Percentiles rank a stretch among this genome's conserved stretches.
Evolutionary conservation across 2,113 vertebrate species (phyloP).

Genomic region (Enhydra lutris): DNA sequence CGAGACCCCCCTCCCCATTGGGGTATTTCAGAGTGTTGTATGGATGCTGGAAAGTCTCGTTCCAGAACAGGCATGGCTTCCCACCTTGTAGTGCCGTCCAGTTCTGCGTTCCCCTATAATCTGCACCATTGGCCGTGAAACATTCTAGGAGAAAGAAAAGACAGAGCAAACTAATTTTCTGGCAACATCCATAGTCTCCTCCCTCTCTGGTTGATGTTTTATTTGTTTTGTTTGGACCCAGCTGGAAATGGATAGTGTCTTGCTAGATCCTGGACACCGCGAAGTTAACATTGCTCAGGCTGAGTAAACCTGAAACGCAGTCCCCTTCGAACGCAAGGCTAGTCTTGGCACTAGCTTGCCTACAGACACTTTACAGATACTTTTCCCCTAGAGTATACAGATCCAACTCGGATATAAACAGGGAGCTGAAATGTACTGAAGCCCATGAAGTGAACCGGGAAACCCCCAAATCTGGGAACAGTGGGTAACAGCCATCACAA

Average conservation of each 20-base stretch:
- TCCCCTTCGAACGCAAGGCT: not conserved
- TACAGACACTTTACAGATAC: not conserved
- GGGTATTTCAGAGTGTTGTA: slow-evolving; percentile 97
- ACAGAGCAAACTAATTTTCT: slow-evolving; percentile 59
- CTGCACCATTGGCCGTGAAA: slow-evolving; percentile 95
- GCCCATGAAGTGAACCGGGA: slow-evolving; percentile 34
- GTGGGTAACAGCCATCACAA: slow-evolving; percentile 26
- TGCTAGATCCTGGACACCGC: not conserved
- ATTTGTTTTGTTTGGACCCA: slow-evolving; percentile 60
- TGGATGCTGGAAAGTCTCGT: slow-evolving; percentile 97
- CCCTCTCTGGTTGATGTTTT: slow-evolving; percentile 49
- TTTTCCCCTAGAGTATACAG: slow-evolving; percentile 9
- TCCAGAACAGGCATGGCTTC: slow-evolving; percentile 97
- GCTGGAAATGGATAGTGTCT: slow-evolving; percentile 27
- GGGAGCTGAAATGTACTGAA: not conserved
- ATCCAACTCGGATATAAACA: slow-evolving; percentile 6
- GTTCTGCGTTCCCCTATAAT: slow-evolving; percentile 95
- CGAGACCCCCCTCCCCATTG: slow-evolving; percentile 95
- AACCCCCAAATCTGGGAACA: slow-evolving; percentile 10
- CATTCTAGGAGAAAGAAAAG: slow-evolving; percentile 87
- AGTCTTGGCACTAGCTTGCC: not conserved
- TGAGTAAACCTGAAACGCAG: not conserved
- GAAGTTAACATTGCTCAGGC: not conserved
- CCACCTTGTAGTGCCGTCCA: slow-evolving; percentile 91
- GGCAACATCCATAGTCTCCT: slow-evolving; percentile 47